Conservation (phyloP, 2,113 vertebrate species). For the Tursiops truncatus region DNA sequence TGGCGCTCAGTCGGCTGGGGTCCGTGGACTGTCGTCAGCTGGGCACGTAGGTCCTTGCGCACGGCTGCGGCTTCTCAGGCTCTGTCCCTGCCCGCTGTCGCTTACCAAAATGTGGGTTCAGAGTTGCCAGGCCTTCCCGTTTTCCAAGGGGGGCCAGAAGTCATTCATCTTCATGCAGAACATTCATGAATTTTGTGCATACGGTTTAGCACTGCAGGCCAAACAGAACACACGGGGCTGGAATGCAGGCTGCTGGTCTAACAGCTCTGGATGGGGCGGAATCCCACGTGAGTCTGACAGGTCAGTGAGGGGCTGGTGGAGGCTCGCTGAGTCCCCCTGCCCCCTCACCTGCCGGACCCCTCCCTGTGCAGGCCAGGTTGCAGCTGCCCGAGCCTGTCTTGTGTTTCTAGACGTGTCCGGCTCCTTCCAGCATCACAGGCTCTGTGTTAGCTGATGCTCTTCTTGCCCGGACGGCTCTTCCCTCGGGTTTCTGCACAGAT, state of each 20-base stretch:
- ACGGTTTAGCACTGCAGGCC: no score
- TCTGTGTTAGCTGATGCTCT: accelerated
- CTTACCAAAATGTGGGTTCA: neutral
- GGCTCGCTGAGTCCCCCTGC: neutral
- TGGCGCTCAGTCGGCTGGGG: accelerated
- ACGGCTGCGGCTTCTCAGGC: no score
- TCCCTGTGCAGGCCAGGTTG: neutral
- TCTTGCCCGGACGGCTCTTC: accelerated
- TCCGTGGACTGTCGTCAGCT: accelerated
- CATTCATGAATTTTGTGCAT: accelerated
- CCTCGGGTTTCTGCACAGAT: neutral
- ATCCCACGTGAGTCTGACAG: accelerated
- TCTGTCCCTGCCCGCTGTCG: accelerated
- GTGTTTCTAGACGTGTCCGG: neutral
- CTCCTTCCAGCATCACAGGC: neutral
- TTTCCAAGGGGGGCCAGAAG: neutral
- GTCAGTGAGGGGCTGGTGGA: accelerated
- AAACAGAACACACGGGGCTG: accelerated
- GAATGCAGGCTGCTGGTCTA: neutral
- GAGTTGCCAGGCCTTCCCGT: neutral
- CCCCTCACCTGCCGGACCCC: accelerated
- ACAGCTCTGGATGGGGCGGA: no score
- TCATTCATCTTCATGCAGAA: no score
- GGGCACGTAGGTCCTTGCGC: accelerated
- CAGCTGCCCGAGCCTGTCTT: accelerated